Base-by-base conservation (phyloP, 2,888 invertebrate species). In the Adelphocoris suturalis region DNA sequence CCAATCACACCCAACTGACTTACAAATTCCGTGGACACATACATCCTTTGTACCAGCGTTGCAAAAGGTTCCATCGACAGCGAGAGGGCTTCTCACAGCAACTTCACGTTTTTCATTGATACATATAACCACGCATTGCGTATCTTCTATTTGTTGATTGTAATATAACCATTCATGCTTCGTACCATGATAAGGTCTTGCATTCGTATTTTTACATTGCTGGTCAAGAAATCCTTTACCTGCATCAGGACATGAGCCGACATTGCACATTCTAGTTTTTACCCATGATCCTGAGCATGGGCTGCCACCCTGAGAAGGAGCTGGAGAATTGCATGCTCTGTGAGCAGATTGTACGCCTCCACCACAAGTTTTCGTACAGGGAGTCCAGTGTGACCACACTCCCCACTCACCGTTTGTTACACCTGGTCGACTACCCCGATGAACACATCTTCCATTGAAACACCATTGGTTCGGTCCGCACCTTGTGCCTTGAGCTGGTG, bases 201-300 rank as follows among this genome's bases (percentile, higher is more conserved):
- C 16, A 23, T 68, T 68, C 19, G 75, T 86, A 46, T 47, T 78
- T 75, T 78, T 88, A 93, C 98, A 98, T 93, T 98, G 98, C 47
- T 95, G 94, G 19, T 96, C 96, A 92, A 97, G 95, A 93, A 96
- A 97, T 88, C 96, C 95, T 14, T 96, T 95, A 91, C 95, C 95
- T 90, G 94, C 95, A 91, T 96, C 95, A 4, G 96, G 96, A 93
- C 98, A 98, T 94, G 93, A 92, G 92, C 75, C 95, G 13, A 96
- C 96, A 93, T 97, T 97, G 94, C 98, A 98, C 91, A 97, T 96
- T 93, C 96, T 95, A 93, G 96, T 96, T 91, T 96, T 95, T 81
- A 96, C 95, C 48, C 96, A 94, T 86, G 95, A 94, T 0, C 98
- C 98, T 0, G 95, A 94, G 92, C 98, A 98, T 92, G 97, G 97